These are phyloP conservation scores for Rhynchophorus ferrugineus DNA, from an alignment of 1,140 invertebrate genomes.

Conservation along the genomic window DNA sequence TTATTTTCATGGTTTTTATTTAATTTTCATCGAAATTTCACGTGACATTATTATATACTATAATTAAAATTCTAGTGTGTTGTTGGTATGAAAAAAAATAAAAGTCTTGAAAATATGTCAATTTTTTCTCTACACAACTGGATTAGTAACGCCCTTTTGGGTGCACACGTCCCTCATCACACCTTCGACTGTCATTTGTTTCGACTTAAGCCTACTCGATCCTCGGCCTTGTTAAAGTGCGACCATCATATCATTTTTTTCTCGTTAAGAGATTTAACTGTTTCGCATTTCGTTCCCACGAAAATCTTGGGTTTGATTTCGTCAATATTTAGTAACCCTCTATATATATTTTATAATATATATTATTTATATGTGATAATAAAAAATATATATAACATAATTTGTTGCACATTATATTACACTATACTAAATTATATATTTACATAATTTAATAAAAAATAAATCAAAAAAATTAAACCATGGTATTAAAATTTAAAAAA, in stretches of 20 bases:
- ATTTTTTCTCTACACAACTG: neutral
- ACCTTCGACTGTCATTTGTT: constrained; percentile 15
- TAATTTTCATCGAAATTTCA: neutral
- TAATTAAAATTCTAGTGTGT: neutral
- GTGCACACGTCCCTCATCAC: constrained; percentile 1
- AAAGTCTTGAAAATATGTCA: no score
- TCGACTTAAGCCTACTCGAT: constrained; percentile 12
- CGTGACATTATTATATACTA: neutral
- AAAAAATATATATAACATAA: no score
- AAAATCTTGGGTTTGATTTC: neutral
- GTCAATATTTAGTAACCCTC: no score
- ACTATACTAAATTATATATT: no score
- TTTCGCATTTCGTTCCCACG: neutral
- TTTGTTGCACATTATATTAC: no score
- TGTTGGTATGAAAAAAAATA: no score
- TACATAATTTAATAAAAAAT: no score
- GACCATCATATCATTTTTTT: constrained; percentile 9
- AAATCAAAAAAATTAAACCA: no score
- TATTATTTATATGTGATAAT: no score
- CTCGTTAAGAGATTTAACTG: neutral
- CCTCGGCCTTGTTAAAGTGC: neutral
- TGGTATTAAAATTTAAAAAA: no score
- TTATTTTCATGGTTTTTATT: neutral
- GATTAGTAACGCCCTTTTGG: neutral
- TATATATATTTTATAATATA: no score